Evolutionary conservation across 2,888 invertebrate genomes (phyloP), one percentile per base, ranked within the genome.

Genomic region (Hypomecis atomaria): DNA sequence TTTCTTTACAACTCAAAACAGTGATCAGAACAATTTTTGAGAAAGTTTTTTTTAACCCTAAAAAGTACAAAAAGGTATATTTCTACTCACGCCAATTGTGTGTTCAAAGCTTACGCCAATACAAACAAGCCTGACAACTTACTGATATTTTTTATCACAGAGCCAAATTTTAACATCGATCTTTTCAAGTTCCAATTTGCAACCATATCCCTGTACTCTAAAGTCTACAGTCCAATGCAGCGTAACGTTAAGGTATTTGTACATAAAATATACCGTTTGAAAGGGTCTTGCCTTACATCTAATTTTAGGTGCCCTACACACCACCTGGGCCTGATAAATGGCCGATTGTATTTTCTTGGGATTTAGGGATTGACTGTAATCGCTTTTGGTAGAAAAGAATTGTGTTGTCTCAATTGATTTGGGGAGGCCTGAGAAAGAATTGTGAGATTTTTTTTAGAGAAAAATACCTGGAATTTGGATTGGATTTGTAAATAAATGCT

Each of bases 291-390:
- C 71, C 72, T 68, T 74, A 72, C 73, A 78, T 81, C 71, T 78
- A 79, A 81, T 78, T 74, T 79, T 76, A 81, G 81, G 75, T 76
- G 73, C 68, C 80, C 78, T 79, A 68, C 72, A 62, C 69, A 64
- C 69, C 81, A 82, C 81, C 81, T 82, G 81, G 74, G 75, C 70
- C 77, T 79, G 80, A 81, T 77, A 77, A 78, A 80, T 80, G 71
- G 62, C 59, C 59, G 62, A 66, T 73, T 76, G 72, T 74, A 72
- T 60, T 65, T 60, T 68, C 65, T 66, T 53, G 61, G 71, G 72
- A 74, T 71, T 71, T 72, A 45, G 72, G 73, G 73, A 74, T 70
- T 62, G 68, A 70, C 63, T 66, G 62, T 65, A 66, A 66, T 67
- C 63, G 68, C 36, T 62, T n/a, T 62, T 45, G 59, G 60, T 54